Evolutionary conservation across 2,113 vertebrate genomes (phyloP), one percentile per base, ranked within the genome.

Genomic region (Scatophagus argus): DNA sequence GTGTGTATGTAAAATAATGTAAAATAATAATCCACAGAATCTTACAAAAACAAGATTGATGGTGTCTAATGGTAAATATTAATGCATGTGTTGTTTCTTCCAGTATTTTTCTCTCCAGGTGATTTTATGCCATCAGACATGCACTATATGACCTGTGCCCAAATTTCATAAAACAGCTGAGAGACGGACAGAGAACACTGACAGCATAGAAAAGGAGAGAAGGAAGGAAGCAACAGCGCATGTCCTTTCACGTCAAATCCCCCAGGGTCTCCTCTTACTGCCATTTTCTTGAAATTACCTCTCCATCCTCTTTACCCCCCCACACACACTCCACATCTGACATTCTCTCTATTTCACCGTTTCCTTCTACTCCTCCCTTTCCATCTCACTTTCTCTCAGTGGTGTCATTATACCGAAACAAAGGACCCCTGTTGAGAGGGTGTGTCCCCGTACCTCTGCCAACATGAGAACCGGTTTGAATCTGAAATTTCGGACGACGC

Each of bases 261-360:
- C 51, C 39, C 16, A 51, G 44, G 80, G 34, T 72, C 44, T 59
- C 31, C 52, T 72, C 58, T 55, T 21, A 27, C 25, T 46, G 34
- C 36, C 70, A 56, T 65, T 79, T 79, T 66, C 47, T 66, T 55
- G 1, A 82, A 66, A 77, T 59, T 47, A 60, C 77, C 51, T 60
- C 66, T 73, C 60, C 8, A 31, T 49, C 39, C 46, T 56, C 60
- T 56, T 52, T 5, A 58, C 49, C 11, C 47, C 19, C 34, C n/a
- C 36, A n/a, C 41, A n/a, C n/a, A n/a, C n/a, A n/a, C 39, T 60
- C 68, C 52, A 23, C 38, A 60, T 75, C 23, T 17, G 34, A 34
- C 36, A 21, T 34, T 65, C 54, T 52, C 32, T 47, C 5, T 61
- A 73, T 61, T 79, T 65, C 56, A 72, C 49, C 38, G 59, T 65